These are phyloP conservation scores for Drosophila setosimentum DNA, from an alignment of 2,888 invertebrate species.

Conservation along the genomic window DNA sequence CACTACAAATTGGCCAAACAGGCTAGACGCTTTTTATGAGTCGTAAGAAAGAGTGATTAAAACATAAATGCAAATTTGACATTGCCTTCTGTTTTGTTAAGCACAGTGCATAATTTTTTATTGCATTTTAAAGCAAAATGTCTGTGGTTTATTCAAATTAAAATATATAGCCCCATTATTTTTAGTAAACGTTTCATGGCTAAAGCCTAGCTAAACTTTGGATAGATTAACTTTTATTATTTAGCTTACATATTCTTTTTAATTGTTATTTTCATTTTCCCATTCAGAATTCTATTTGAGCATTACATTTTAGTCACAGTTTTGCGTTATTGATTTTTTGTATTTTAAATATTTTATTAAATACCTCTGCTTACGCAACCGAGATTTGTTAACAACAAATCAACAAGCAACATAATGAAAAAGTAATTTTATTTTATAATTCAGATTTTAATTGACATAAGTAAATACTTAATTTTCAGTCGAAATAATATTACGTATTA, in stretches of 20 bases:
- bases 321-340: not conserved
- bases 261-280: not conserved
- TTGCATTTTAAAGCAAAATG: not conserved
- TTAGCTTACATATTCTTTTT: not conserved
- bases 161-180: not conserved
- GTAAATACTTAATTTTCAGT: not conserved
- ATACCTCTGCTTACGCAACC: not conserved
- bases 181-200: not conserved
- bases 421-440: not conserved
- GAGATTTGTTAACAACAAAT: not conserved
- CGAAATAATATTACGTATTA: not conserved
- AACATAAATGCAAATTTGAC: conserved; percentile 2
- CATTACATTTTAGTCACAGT: not conserved
- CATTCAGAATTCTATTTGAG: not conserved
- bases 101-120: not conserved
- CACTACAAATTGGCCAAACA: conserved; percentile 6
- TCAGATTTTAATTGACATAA: not conserved
- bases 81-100: conserved; percentile 4
- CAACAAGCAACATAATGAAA: not conserved
- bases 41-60: conserved; percentile 6
- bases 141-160: not conserved
- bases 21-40: conserved; percentile 36
- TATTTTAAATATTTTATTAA: not conserved
- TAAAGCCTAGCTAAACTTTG: not conserved
- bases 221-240: not conserved